phyloP scores from a whole-genome alignment of 2,888 invertebrate genomes.

The Adelphocoris suturalis region DNA sequence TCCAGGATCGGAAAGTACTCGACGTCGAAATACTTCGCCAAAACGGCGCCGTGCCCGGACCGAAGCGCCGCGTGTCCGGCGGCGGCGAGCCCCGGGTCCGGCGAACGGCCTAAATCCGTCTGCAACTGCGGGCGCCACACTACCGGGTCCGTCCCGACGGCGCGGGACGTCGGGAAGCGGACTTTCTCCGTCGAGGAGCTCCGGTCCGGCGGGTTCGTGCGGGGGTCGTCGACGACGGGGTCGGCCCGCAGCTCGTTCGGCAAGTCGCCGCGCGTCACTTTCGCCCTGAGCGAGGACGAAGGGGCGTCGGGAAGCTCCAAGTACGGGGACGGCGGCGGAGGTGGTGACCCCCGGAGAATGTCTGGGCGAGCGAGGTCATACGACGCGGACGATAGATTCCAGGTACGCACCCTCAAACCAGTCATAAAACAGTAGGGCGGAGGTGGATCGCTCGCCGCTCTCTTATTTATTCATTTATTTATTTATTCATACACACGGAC shows the following conservation, averaged over 20 bases:
- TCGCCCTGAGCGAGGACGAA: slow-evolving; percentile 77
- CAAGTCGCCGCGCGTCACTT: slow-evolving; percentile 77
- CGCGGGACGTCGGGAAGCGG: slow-evolving; percentile 75
- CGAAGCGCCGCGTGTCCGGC: slow-evolving; percentile 60
- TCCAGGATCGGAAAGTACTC: slow-evolving; percentile 75
- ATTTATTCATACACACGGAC: not conserved
- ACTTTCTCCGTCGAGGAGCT: slow-evolving; percentile 76
- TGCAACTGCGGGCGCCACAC: slow-evolving; percentile 76
- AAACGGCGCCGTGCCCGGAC: slow-evolving; percentile 63
- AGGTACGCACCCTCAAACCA: slow-evolving; percentile 64
- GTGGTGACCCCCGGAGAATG: slow-evolving; percentile 51
- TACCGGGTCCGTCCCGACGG: slow-evolving; percentile 66
- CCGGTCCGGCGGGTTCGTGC: slow-evolving; percentile 73
- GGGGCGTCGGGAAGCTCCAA: slow-evolving; percentile 55
- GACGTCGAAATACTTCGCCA: slow-evolving; percentile 75
- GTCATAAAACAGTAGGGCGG: slow-evolving; percentile 51
- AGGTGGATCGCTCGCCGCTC: slow-evolving; percentile 60
- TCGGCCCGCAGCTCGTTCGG: slow-evolving; percentile 77
- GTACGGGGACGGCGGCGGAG: not conserved
- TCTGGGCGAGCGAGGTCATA: slow-evolving; percentile 66
- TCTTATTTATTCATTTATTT: no score
- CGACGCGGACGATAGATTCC: slow-evolving; percentile 71
- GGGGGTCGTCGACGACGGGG: slow-evolving; percentile 70
- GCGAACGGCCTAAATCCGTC: slow-evolving; percentile 72
- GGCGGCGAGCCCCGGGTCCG: not conserved